Evolutionary conservation across 2,888 invertebrate genomes (phyloP).

Genomic region (Rambutsinella grinnellia): DNA sequence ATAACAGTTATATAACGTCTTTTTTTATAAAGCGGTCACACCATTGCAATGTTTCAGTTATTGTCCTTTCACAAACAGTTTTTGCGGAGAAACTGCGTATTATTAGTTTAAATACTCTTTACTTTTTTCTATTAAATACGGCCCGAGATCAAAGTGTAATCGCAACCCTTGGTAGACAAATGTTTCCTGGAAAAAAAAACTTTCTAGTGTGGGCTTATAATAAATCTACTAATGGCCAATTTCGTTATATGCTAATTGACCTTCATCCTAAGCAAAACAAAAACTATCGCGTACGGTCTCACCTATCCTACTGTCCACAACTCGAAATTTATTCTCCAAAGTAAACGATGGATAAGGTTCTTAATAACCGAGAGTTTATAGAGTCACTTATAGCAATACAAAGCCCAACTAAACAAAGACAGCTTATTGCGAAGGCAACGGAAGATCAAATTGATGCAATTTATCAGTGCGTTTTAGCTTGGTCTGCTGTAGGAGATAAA

Average conservation of each 20-base stretch:
- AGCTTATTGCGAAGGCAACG: not conserved
- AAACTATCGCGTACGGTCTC: constrained; percentile 1
- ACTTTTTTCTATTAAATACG: not conserved
- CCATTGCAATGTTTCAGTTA: too few species aligned
- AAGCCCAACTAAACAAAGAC: not conserved
- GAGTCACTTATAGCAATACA: not conserved
- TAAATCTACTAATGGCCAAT: not conserved
- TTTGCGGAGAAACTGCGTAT: too few species aligned
- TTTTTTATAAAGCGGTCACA: too few species aligned
- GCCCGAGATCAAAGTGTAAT: not conserved
- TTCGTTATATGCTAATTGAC: not conserved
- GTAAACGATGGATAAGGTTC: not conserved
- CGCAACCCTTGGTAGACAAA: not conserved
- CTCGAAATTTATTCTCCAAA: not conserved
- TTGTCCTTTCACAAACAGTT: too few species aligned
- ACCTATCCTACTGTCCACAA: not conserved
- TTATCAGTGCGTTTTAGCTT: not conserved
- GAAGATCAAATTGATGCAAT: constrained; percentile 5
- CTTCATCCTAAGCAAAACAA: not conserved
- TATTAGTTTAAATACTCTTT: constrained; percentile 9
- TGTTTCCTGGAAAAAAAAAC: constrained; percentile 8
- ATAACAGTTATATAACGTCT: too few species aligned
- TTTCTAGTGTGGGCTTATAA: not conserved
- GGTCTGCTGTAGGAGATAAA: not conserved
- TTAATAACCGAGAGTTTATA: constrained; percentile 1